phyloP scores from a whole-genome alignment of 1,140 invertebrate species.

The Cydia splendana region DNA sequence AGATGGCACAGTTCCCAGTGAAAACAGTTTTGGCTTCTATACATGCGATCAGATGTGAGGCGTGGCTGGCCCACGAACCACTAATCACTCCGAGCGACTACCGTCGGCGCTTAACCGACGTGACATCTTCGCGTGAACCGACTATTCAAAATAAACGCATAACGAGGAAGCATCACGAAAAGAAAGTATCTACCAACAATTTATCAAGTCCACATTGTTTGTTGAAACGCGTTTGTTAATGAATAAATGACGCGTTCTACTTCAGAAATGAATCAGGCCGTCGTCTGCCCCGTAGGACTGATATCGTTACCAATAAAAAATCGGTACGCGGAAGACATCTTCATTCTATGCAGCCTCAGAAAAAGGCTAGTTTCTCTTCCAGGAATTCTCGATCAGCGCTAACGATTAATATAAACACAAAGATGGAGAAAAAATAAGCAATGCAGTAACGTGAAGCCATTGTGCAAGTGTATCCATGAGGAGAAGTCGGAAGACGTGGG shows the following conservation, averaged over 20 bases:
- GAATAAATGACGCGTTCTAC: constrained; percentile 41
- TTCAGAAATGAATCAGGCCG: constrained; percentile 58
- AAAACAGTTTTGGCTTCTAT: constrained; percentile 60
- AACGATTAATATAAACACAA: constrained; percentile 64
- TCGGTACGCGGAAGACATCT: constrained; percentile 65
- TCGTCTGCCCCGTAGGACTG: constrained; percentile 51
- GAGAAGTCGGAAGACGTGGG: constrained; percentile 68
- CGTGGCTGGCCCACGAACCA: not conserved
- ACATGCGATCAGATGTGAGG: constrained; percentile 29
- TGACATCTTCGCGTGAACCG: constrained; percentile 23
- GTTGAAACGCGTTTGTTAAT: constrained; percentile 30
- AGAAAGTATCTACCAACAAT: constrained; percentile 21
- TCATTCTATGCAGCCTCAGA: constrained; percentile 64
- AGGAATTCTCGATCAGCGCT: constrained; percentile 62
- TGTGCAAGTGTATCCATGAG: constrained; percentile 63
- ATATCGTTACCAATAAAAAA: constrained; percentile 55
- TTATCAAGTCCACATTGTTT: constrained; percentile 24
- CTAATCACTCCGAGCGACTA: constrained; percentile 4
- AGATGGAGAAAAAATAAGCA: constrained; percentile 67
- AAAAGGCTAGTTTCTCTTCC: constrained; percentile 66
- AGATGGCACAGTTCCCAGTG: constrained; percentile 72
- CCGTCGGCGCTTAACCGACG: constrained; percentile 8
- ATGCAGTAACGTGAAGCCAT: constrained; percentile 59
- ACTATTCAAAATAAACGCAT: constrained; percentile 25
- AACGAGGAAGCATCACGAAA: constrained; percentile 25